Conservation (phyloP, 2,888 invertebrate species). For the Clepsis dumicolana region DNA sequence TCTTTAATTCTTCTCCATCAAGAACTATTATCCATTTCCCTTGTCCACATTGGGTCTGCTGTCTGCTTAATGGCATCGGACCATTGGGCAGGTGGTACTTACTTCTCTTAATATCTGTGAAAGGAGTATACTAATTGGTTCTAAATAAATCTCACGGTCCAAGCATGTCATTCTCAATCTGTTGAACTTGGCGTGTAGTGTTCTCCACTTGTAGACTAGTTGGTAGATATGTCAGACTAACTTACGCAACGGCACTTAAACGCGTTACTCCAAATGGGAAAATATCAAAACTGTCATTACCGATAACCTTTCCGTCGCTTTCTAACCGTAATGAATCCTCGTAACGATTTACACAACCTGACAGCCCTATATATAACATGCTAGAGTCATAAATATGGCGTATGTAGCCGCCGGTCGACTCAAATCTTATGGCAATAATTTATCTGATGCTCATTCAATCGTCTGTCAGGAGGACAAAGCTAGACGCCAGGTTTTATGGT, state of each 20-base stretch:
- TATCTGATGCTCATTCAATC: slow-evolving; percentile 62
- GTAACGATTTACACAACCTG: slow-evolving; percentile 40
- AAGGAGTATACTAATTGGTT: no score
- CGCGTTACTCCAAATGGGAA: slow-evolving; percentile 25
- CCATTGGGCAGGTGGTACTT: no score
- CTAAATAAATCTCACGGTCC: no score
- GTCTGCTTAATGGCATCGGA: no score
- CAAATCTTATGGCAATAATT: slow-evolving; percentile 61
- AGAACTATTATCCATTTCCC: no score
- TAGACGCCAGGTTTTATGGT: slow-evolving; percentile 62
- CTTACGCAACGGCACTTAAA: slow-evolving; percentile 22
- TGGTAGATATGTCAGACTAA: neutral
- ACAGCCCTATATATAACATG: slow-evolving; percentile 38
- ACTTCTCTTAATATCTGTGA: no score
- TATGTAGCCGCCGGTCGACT: slow-evolving; percentile 40
- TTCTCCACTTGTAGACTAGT: neutral
- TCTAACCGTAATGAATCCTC: slow-evolving; percentile 38
- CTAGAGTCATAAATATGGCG: slow-evolving; percentile 31
- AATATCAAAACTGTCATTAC: slow-evolving; percentile 40
- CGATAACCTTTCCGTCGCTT: slow-evolving; percentile 40
- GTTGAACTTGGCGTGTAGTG: neutral
- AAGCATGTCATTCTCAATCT: no score
- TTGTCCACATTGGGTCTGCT: no score
- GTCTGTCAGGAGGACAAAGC: slow-evolving; percentile 59
- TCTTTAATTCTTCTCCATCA: no score